Conservation (phyloP, 2,113 vertebrate genomes). For the Oreochromis spilurus region DNA sequence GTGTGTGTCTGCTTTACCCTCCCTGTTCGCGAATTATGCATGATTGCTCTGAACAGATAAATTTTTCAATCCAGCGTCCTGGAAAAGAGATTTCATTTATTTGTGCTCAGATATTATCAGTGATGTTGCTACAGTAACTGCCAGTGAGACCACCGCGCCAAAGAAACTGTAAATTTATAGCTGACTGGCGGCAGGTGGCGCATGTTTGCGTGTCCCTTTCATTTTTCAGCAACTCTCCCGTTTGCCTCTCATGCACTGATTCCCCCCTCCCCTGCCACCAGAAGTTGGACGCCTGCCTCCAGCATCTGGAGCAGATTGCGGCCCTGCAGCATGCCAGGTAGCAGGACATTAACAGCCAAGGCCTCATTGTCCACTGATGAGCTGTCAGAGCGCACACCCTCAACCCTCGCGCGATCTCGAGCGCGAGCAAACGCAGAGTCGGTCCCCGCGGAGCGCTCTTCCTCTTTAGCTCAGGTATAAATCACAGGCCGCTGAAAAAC, state of each 20-base stretch:
- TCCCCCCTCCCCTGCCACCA: neutral
- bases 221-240: conserved; percentile 41
- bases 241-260: conserved; percentile 7
- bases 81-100: conserved; percentile 51
- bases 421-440: neutral
- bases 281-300: conserved; percentile 53
- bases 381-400: conserved; percentile 53
- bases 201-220: conserved; percentile 20
- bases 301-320: conserved; percentile 62
- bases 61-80: conserved; percentile 48
- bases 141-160: conserved; percentile 2
- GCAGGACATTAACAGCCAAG: conserved; percentile 60
- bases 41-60: conserved; percentile 52
- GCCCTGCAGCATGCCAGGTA: conserved; percentile 53
- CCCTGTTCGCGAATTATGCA: conserved; percentile 40
- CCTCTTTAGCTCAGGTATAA: conserved; percentile 49
- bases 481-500: conserved; percentile 31
- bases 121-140: conserved; percentile 44
- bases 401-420: conserved; percentile 28
- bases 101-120: conserved; percentile 53
- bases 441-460: conserved; percentile 29
- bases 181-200: conserved; percentile 9
- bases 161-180: conserved; percentile 14
- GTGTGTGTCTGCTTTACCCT: neutral
- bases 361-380: conserved; percentile 63